A percentile compares a stretch with the other conserved stretches of the same genome.
Conservation (phyloP, 1,140 invertebrate species). For the Neodiprion lecontei region DNA sequence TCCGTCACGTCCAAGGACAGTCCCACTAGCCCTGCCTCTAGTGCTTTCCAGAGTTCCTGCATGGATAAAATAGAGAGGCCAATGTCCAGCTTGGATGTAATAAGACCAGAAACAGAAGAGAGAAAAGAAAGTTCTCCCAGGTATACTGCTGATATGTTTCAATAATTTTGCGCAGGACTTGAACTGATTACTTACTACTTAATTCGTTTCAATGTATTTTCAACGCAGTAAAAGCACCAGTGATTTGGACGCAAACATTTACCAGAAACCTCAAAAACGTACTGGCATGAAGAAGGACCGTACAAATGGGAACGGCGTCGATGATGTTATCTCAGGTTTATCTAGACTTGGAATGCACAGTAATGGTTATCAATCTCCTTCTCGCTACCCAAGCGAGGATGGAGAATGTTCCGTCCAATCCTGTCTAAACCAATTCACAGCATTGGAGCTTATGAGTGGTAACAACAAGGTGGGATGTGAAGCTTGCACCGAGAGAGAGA, state of each 20-base stretch:
- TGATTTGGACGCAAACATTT: neutral
- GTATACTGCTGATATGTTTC: neutral
- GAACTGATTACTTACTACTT: too few relatives aligned
- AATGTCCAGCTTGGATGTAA: conserved; percentile 11
- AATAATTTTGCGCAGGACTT: too few relatives aligned
- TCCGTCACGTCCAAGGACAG: conserved; percentile 42
- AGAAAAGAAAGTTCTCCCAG: conserved; percentile 28
- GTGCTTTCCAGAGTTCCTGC: neutral
- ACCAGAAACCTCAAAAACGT: conserved; percentile 7
- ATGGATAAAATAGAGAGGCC: conserved; percentile 18
- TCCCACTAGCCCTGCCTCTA: conserved; percentile 38
- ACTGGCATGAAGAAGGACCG: conserved; percentile 13
- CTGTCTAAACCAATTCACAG: conserved; percentile 91
- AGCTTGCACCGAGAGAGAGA: conserved; percentile 80
- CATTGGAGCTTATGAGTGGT: conserved; percentile 85
- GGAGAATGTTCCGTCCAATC: conserved; percentile 85
- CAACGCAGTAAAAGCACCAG: too few relatives aligned
- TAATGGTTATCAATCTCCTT: conserved; percentile 31
- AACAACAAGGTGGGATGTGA: conserved; percentile 94
- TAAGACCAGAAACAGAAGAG: conserved; percentile 24
- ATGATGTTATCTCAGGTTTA: conserved; percentile 36
- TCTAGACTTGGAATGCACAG: conserved; percentile 36
- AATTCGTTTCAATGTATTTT: too few relatives aligned
- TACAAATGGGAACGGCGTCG: conserved; percentile 27
- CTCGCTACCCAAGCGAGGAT: conserved; percentile 74